Evolutionary conservation across 2,888 invertebrate genomes (phyloP), one percentile per base, ranked within the genome.

Genomic region (Nematopogon swammerdamellus): DNA sequence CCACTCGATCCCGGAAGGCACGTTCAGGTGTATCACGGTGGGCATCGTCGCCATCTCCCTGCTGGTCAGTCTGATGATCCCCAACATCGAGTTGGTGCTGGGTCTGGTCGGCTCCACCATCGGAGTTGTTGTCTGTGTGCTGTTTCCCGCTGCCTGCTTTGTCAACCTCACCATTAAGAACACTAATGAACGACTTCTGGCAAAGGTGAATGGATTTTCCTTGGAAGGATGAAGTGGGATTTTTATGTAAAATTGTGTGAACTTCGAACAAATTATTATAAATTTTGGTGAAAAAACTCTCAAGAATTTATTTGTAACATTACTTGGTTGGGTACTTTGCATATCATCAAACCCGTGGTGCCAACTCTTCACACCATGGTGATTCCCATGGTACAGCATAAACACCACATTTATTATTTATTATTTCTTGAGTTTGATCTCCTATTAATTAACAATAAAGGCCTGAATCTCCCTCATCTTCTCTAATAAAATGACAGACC

Each of bases 61-160:
- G 47, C 72, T 86, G 51, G 83, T 91, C 50, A 95, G 95, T 14
- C 84, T 98, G 48, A 68, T 95, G 54, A 87, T 97, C 58, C 98
- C 98, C 16, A 96, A 94, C 63, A 93, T 95, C 51, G 95, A 98
- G 76, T 84, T 97, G 59, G 93, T 98, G 49, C 83, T 99, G 51
- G 97, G 97, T 0, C 74, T 98, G 30, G 89, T 95, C 36, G 98
- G 98, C 1, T 94, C 97, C 1, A 97, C 97, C 0, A 95, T 97
- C 58, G 98, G 98, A 0, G 91, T 95, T 14, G 84, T 94, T 56
- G 89, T 98, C 56, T 97, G 97, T 60, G 86, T 96, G 30, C 88
- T 97, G 62, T 91, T 97, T 62, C 98, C 98, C 0, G 91, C 96
- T 0, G 84, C 92, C 1, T 92, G 95, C 64, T 97, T 95, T 67